Evolutionary conservation across 1,140 invertebrate genomes (phyloP).

Genomic region (Cecropterus lyciades): DNA sequence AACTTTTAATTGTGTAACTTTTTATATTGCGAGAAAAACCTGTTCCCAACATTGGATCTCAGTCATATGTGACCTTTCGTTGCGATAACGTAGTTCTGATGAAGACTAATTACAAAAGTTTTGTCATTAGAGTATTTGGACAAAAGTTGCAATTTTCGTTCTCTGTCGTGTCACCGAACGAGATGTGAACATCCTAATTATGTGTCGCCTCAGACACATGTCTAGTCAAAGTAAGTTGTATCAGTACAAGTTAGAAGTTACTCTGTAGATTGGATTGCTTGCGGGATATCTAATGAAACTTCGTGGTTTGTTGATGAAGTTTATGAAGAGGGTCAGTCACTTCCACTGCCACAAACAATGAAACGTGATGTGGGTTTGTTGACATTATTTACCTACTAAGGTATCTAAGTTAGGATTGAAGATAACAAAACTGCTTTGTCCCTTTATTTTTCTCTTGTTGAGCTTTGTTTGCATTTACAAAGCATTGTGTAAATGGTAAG

Average conservation of each 20-base stretch:
- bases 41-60: no score
- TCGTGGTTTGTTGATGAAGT: slow-evolving; percentile 1
- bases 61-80: no score
- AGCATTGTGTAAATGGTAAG: no score
- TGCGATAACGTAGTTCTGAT: no score
- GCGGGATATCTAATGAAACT: slow-evolving; percentile 9
- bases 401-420: neutral
- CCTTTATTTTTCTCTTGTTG: no score
- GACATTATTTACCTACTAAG: neutral
- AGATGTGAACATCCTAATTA: slow-evolving; percentile 31
- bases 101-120: slow-evolving; percentile 26
- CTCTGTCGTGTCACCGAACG: slow-evolving; percentile 8
- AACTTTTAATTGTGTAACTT: slow-evolving; percentile 1
- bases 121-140: slow-evolving; percentile 25
- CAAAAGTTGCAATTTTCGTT: slow-evolving; percentile 32
- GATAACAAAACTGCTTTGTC: neutral
- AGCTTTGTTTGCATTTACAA: no score
- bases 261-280: slow-evolving; percentile 12
- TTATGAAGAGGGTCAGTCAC: neutral
- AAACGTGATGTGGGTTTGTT: neutral
- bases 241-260: neutral
- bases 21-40: neutral
- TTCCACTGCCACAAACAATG: neutral
- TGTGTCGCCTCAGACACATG: slow-evolving; percentile 9
- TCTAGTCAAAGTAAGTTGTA: neutral